Evolutionary conservation across 1,140 invertebrate genomes (phyloP).

Genomic region (Camponotus floridanus): DNA sequence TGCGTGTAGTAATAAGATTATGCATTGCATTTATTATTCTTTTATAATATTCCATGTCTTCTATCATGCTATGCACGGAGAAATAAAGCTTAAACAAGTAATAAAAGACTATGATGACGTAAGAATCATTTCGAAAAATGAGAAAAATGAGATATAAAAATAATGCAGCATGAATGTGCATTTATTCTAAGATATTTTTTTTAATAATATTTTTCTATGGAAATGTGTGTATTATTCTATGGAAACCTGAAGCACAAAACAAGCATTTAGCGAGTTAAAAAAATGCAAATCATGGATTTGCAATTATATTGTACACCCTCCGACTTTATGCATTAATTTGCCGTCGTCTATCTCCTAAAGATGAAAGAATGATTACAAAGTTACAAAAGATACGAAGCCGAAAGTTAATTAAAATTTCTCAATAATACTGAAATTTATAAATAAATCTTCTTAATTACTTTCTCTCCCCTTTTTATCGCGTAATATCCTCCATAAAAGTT

Average conservation of each 20-base stretch:
- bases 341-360: constrained; percentile 31
- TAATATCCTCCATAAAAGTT: constrained; percentile 33
- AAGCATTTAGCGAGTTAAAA: constrained; percentile 41
- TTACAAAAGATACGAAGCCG: constrained; percentile 40
- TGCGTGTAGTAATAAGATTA: constrained; percentile 40
- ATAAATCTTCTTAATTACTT: constrained; percentile 48
- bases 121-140: neutral
- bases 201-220: neutral
- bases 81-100: neutral
- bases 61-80: neutral
- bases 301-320: constrained; percentile 50
- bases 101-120: neutral
- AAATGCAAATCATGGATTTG: constrained; percentile 58
- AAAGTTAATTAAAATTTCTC: constrained; percentile 70
- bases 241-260: neutral
- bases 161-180: neutral
- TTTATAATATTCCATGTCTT: constrained; percentile 47
- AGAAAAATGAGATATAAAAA: neutral
- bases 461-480: neutral
- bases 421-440: constrained; percentile 59
- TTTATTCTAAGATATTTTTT: neutral
- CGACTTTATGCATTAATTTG: constrained; percentile 60
- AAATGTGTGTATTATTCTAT: constrained; percentile 4
- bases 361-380: constrained; percentile 57
- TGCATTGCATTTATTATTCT: constrained; percentile 32